Evolutionary conservation across 2,888 invertebrate species (phyloP).

Genomic region (Melanchra persicariae): DNA sequence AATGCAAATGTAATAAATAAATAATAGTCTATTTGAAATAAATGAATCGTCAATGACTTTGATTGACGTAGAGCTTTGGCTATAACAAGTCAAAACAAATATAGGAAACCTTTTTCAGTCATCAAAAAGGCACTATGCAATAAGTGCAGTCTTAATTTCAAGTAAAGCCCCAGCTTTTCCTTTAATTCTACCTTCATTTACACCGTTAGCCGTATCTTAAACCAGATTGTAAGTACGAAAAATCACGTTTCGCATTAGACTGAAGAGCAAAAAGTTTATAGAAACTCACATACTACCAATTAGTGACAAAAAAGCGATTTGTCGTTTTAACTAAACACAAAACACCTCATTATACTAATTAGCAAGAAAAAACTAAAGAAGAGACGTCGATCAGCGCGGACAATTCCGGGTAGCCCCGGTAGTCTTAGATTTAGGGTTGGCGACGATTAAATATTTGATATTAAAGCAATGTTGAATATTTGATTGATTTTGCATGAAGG

Average conservation of each 20-base stretch:
- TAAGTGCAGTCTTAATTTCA: constrained; percentile 17
- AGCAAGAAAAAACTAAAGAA: constrained; percentile 81
- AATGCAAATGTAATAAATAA: too few species aligned
- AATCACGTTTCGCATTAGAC: constrained; percentile 42
- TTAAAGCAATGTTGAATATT: not conserved
- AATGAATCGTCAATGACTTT: too few species aligned
- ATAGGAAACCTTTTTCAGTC: not conserved
- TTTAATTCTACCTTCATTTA: constrained; percentile 40
- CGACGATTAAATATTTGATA: constrained; percentile 2
- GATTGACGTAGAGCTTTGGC: too few species aligned
- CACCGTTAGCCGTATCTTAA: constrained; percentile 46
- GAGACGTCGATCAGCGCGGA: constrained; percentile 78
- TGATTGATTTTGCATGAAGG: not conserved
- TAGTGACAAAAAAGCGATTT: constrained; percentile 68
- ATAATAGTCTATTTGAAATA: too few species aligned
- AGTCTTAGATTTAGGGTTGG: constrained; percentile 66
- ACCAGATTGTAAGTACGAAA: constrained; percentile 41
- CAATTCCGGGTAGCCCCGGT: constrained; percentile 78
- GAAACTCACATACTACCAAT: constrained; percentile 65
- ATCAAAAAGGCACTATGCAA: not conserved
- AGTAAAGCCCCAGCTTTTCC: constrained; percentile 2
- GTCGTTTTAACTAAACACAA: constrained; percentile 62
- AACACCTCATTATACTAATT: constrained; percentile 88
- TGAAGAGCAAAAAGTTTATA: constrained; percentile 47
- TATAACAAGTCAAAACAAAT: not conserved